A percentile compares a stretch with the other conserved stretches of the same genome.
These are phyloP conservation scores for Loripinus fragilis DNA, from an alignment of 2,888 invertebrate genomes.

Conservation along the genomic window DNA sequence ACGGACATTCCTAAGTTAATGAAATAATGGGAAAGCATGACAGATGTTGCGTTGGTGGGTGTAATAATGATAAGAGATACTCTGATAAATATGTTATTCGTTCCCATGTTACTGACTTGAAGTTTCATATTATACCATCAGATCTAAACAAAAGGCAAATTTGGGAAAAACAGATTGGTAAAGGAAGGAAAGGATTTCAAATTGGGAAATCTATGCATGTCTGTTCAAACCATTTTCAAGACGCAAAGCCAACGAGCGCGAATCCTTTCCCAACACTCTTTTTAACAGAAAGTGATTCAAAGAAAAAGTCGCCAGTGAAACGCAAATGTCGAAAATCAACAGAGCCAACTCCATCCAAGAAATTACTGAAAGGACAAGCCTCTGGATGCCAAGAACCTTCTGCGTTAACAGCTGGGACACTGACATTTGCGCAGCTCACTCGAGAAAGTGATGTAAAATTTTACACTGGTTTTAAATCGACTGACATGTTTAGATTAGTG, in stretches of 20 bases:
- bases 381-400: neutral
- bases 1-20: too few relatives aligned
- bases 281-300: neutral
- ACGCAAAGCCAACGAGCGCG: constrained; percentile 5
- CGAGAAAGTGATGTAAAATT: constrained; percentile 26
- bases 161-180: constrained; percentile 13
- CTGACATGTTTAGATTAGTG: constrained; percentile 27
- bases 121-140: neutral
- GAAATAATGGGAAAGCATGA: constrained; percentile 3
- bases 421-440: constrained; percentile 15
- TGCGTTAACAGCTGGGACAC: neutral
- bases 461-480: constrained; percentile 34
- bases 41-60: constrained; percentile 10
- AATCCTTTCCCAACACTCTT: constrained; percentile 6
- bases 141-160: neutral
- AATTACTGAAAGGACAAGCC: neutral
- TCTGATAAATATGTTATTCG: constrained; percentile 1
- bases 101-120: neutral
- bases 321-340: neutral
- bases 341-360: neutral
- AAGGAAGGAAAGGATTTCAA: neutral
- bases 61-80: neutral
- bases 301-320: neutral
- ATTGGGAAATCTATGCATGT: constrained; percentile 2
- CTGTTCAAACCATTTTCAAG: constrained; percentile 25